Conservation (phyloP, 2,888 invertebrate species). For the Sphaeridia pumilis region DNA sequence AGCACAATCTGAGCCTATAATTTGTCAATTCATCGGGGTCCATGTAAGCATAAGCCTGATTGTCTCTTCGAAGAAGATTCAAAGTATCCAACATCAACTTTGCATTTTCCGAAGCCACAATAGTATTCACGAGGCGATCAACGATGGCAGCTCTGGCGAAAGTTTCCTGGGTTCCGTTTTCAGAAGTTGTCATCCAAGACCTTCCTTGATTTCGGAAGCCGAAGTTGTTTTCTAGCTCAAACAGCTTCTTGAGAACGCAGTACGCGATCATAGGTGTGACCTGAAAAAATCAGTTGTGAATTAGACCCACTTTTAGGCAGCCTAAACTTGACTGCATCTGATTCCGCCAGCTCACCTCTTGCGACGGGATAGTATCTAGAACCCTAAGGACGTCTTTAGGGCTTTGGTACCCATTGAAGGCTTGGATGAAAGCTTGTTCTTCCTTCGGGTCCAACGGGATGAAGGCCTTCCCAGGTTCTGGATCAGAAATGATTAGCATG, state of each 20-base stretch:
- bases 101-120: conserved; percentile 40
- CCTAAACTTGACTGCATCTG: too few species aligned
- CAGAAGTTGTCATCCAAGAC: conserved; percentile 36
- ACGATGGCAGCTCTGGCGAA: conserved; percentile 42
- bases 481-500: background rate
- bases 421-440: conserved; percentile 38
- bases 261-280: conserved; percentile 43
- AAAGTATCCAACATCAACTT: conserved; percentile 42
- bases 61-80: conserved; percentile 38
- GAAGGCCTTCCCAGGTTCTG: conserved; percentile 13
- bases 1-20: conserved; percentile 46
- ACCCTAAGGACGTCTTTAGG: conserved; percentile 40
- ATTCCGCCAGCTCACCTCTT: too few species aligned
- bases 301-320: too few species aligned
- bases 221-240: conserved; percentile 42
- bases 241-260: conserved; percentile 42
- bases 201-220: conserved; percentile 37
- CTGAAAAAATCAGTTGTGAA: too few species aligned
- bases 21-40: conserved; percentile 37
- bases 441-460: conserved; percentile 30
- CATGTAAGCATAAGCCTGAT: conserved; percentile 10
- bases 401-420: conserved; percentile 38
- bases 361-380: conserved; percentile 39
- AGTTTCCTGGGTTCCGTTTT: conserved; percentile 38
- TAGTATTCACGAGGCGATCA: conserved; percentile 43